Evolutionary conservation across 53 echinoderm and acorn worm genomes (phyloP).

Genomic region (Holothuria leucospilota): DNA sequence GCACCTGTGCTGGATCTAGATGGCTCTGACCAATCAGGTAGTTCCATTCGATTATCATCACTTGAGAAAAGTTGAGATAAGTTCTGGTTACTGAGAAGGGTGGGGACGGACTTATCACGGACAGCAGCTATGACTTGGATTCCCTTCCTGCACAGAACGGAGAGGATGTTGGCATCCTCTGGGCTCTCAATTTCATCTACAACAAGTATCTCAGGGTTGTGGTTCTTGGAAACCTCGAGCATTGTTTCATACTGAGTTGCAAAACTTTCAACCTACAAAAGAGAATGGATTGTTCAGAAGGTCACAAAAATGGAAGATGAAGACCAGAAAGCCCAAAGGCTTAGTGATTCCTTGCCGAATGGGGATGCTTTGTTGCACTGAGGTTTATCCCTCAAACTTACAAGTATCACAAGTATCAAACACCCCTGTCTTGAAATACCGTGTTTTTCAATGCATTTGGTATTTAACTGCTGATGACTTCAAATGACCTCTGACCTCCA

Average conservation of each 20-base stretch:
- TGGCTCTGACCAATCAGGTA: background rate
- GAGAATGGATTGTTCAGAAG: background rate
- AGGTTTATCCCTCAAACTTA: too few relatives aligned
- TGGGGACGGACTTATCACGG: conserved; percentile 47
- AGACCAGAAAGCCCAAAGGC: too few relatives aligned
- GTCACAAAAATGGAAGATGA: too few relatives aligned
- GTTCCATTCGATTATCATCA: background rate
- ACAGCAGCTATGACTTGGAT: conserved; percentile 60
- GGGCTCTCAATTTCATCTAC: conserved; percentile 58
- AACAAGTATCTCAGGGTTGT: conserved; percentile 60
- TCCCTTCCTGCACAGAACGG: conserved; percentile 42
- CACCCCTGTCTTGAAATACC: too few relatives aligned
- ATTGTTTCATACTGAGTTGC: conserved; percentile 53
- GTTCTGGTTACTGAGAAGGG: conserved; percentile 44
- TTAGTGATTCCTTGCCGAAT: too few relatives aligned
- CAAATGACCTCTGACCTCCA: too few relatives aligned
- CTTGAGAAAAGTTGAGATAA: conserved; percentile 3
- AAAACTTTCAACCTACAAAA: conserved; percentile 20
- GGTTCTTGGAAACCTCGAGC: conserved; percentile 61
- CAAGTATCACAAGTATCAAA: too few relatives aligned
- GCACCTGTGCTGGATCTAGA: background rate
- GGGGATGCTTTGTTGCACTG: too few relatives aligned
- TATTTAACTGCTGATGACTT: too few relatives aligned
- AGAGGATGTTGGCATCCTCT: conserved; percentile 52
- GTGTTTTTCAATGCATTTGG: too few relatives aligned